A percentile compares a stretch with the other conserved stretches of the same genome.
phyloP scores from a whole-genome alignment of 2,797 vertebrate genomes.

The Poeciliopsis infans region DNA sequence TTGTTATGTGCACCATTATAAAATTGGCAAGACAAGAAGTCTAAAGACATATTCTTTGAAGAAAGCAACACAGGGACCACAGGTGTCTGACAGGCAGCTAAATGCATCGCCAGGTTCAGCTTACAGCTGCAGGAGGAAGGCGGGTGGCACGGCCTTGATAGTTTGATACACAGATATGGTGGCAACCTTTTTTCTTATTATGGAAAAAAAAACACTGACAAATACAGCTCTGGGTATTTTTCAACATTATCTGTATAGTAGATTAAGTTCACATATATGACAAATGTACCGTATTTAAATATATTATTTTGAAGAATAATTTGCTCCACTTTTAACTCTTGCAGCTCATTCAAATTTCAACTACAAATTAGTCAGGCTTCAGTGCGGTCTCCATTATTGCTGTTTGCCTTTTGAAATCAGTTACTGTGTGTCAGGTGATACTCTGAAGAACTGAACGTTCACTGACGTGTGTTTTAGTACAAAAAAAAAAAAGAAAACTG shows the following conservation, averaged over 20 bases:
- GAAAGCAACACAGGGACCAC: background rate
- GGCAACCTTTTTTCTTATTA: background rate
- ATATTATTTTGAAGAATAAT: background rate
- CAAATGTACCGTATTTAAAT: background rate
- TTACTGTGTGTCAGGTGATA: background rate
- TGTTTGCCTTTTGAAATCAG: background rate
- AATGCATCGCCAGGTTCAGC: slow-evolving; percentile 1
- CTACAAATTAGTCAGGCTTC: background rate
- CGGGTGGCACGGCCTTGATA: background rate
- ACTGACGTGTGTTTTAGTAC: background rate
- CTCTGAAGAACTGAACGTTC: background rate
- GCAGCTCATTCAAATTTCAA: background rate
- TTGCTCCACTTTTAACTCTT: background rate
- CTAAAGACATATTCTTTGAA: slow-evolving; percentile 12
- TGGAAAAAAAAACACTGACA: background rate
- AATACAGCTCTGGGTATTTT: background rate
- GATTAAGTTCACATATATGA: background rate
- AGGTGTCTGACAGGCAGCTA: slow-evolving; percentile 2
- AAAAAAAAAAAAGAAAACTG: too few relatives aligned
- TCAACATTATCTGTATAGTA: background rate
- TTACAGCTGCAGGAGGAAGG: background rate
- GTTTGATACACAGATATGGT: background rate
- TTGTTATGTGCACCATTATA: slow-evolving; percentile 1
- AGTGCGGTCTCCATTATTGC: background rate
- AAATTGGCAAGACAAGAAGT: slow-evolving; percentile 9